Evolutionary conservation across 2,113 vertebrate species (phyloP), one percentile per base, ranked within the genome.

Genomic region (Microcebus griseorufus): DNA sequence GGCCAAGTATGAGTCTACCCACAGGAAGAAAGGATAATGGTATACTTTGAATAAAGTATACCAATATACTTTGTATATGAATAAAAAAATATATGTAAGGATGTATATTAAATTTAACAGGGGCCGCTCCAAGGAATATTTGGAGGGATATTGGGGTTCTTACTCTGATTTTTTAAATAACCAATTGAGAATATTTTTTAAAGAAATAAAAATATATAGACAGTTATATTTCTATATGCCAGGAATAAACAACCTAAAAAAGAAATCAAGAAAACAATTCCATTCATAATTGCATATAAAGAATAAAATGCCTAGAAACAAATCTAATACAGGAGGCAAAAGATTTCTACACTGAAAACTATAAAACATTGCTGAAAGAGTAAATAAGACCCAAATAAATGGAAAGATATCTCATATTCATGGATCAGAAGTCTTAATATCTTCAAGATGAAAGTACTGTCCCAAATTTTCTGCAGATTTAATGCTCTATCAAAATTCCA

Each of bases 231-330:
- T 85, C 72, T 72, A 45, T 55, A 79, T 0, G 67, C 27, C 6
- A 42, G 53, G 27, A 73, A 92, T 22, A 22, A 60, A 91, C 6
- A 83, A 45, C 29, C 10, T 22, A 22, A 60, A 75, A 73, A 73
- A 8, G 9, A 81, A 82, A 81, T 51, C 9, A 58, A 58, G 18
- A n/a, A 67, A 81, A 69, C 2, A 32, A 37, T 37, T 34, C 22
- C 1, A 84, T 25, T 75, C 81, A 91, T 3, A 39, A 87, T 6
- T 76, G 42, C 32, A 55, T 78, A 72, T 32, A 65, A 72, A 79
- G 45, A 85, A 93, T 89, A 72, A 90, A 85, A 90, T 93, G 48
- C 16, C 32, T 85, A 58, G 42, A 42, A 90, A 72, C n/a, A 85
- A 69, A 76, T 91, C 42, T 87, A 87, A 86, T 73, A 42, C 20